Conservation (phyloP, 2,888 invertebrate genomes). For the Hetaerina titia region DNA sequence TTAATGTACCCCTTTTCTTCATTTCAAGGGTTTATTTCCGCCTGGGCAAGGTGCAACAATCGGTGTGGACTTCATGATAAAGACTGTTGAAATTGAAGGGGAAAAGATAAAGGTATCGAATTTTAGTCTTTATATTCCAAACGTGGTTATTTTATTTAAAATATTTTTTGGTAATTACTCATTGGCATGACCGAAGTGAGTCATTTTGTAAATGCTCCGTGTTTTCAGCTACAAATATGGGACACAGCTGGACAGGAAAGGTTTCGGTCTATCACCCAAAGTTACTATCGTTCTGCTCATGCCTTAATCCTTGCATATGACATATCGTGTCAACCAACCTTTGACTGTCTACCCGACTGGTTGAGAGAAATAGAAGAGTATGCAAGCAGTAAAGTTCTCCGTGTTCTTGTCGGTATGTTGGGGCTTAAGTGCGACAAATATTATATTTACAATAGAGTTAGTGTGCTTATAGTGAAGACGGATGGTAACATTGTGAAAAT, state of each 20-base stretch:
- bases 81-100: slow-evolving; percentile 97
- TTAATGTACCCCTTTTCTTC: slow-evolving; percentile 71
- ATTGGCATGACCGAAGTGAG: no score
- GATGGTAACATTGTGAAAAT: not conserved
- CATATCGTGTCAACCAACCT: slow-evolving; percentile 98
- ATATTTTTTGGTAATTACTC: not conserved
- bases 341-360: slow-evolving; percentile 98
- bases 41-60: slow-evolving; percentile 99
- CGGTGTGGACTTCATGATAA: slow-evolving; percentile 99
- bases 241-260: slow-evolving; percentile 98
- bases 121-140: not conserved
- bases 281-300: slow-evolving; percentile 98
- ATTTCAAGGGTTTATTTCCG: slow-evolving; percentile 91
- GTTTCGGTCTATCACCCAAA: slow-evolving; percentile 98
- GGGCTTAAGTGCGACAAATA: not conserved
- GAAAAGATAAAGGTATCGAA: slow-evolving; percentile 92
- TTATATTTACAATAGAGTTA: not conserved
- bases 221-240: slow-evolving; percentile 96
- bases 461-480: not conserved
- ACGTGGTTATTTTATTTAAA: not conserved
- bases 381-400: slow-evolving; percentile 95
- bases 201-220: slow-evolving; percentile 65
- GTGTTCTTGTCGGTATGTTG: slow-evolving; percentile 93
- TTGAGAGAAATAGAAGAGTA: slow-evolving; percentile 98
- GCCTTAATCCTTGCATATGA: slow-evolving; percentile 98